These are phyloP conservation scores for Oostethus manadensis DNA, from an alignment of 2,113 vertebrate genomes.

Conservation along the genomic window DNA sequence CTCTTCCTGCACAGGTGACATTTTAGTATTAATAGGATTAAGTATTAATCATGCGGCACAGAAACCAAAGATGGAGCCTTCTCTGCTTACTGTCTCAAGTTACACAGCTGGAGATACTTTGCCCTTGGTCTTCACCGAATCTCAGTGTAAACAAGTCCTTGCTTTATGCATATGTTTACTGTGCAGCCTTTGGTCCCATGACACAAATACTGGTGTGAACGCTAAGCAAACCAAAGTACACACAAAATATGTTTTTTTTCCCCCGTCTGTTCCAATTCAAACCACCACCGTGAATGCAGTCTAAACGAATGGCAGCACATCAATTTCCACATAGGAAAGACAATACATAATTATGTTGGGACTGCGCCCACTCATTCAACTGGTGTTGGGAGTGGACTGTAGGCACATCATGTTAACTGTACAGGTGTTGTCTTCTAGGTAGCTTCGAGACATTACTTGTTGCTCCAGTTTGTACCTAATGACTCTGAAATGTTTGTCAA, in stretches of 20 bases:
- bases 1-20: neutral
- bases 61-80: neutral
- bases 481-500: slow-evolving; percentile 2
- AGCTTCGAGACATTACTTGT: neutral
- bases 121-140: neutral
- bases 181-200: too few species aligned
- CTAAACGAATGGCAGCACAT: neutral
- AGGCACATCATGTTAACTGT: neutral
- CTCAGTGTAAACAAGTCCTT: too few species aligned
- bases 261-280: too few species aligned
- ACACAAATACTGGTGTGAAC: too few species aligned
- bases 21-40: too few species aligned
- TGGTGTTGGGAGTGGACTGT: neutral
- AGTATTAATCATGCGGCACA: slow-evolving; percentile 28
- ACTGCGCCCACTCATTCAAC: neutral
- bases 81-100: neutral
- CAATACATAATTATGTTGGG: neutral
- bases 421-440: neutral
- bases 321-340: neutral
- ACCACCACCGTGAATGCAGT: neutral
- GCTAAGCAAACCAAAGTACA: too few species aligned
- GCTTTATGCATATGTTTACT: neutral
- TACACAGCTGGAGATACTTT: neutral
- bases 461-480: neutral
- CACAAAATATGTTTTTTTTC: too few species aligned